Evolutionary conservation across 2,113 vertebrate species (phyloP), one percentile per base, ranked within the genome.

Genomic region (Albula goreensis): DNA sequence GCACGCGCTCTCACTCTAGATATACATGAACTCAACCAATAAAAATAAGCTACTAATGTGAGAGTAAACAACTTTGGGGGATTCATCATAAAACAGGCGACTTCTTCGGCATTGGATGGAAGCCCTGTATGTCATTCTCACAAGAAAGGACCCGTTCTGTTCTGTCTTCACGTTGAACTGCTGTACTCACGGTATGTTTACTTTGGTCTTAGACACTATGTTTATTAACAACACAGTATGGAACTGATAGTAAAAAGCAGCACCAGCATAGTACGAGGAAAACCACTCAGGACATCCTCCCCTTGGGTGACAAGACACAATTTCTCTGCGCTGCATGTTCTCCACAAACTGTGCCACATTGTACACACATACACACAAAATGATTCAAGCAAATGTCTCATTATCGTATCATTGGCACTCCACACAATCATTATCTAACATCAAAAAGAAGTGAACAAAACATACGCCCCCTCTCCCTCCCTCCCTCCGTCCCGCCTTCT

Each of bases 401-500:
- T 89, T 87, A 88, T 60, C 87, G 81, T 57, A 85, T 86, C 88
- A 84, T 83, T 63, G 70, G 86, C 80, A 57, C 84, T 57, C 56
- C 78, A 90, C 63, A 84, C 84, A 88, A 87, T 91, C 92, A 92
- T 93, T 91, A 93, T 91, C 92, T 91, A 93, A 89, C 91, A 91
- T 92, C 91, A 92, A 84, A 84, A 88, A 85, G 87, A 89, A 90
- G 87, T 90, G 88, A 89, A 90, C 90, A 80, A 90, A 86, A 89
- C 85, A 41, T 87, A 92, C 89, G 89, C 85, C 87, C 89, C 89
- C 90, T 80, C 85, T 91, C 87, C 86, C 89, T 86, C 57, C 85
- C 70, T 81, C 86, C 85, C 78, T 78, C 53, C 1, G 31, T 41
- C 66, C 87, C 84, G 86, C 57, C 85, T 78, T 85, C 79, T 80